phyloP scores from a whole-genome alignment of 2,888 invertebrate genomes.

The Amphipoea lucens region DNA sequence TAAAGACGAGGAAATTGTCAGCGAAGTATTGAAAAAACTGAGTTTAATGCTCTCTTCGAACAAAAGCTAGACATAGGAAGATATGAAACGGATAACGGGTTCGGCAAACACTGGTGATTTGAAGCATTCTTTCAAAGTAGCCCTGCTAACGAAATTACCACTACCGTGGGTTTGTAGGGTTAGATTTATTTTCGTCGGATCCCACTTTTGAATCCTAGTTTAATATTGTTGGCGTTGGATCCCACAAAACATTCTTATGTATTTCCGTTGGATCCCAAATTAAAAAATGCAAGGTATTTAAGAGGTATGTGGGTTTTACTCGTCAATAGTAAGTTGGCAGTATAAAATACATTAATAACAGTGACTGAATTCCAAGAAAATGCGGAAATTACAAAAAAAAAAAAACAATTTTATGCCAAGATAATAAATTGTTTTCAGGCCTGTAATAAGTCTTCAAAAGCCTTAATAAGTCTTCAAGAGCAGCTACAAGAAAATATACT shows the following conservation, averaged over 20 bases:
- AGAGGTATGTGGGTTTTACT: not conserved
- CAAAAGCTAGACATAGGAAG: not conserved
- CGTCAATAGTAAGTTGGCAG: not conserved
- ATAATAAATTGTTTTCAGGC: not conserved
- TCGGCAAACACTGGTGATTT: not conserved
- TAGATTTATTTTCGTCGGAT: too few relatives aligned
- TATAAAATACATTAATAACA: not conserved
- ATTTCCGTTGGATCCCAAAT: too few relatives aligned
- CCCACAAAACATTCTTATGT: too few relatives aligned
- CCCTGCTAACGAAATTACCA: not conserved
- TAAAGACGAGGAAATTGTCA: conserved; percentile 37
- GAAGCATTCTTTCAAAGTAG: not conserved
- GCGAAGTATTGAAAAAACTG: conserved; percentile 17
- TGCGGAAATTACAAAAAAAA: not conserved
- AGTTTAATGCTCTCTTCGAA: conserved; percentile 31
- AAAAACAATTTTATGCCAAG: not conserved
- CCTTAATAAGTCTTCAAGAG: not conserved
- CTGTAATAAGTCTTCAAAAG: not conserved
- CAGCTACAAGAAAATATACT: not conserved
- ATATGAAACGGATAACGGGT: not conserved
- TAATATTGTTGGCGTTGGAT: too few relatives aligned
- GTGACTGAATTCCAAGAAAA: not conserved
- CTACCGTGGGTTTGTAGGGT: not conserved
- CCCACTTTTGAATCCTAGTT: too few relatives aligned
- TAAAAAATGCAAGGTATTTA: too few relatives aligned